Percentiles rank a stretch among this genome's conserved stretches.
Conservation (phyloP, 2,113 vertebrate genomes). For the Cryptotis parvus region DNA sequence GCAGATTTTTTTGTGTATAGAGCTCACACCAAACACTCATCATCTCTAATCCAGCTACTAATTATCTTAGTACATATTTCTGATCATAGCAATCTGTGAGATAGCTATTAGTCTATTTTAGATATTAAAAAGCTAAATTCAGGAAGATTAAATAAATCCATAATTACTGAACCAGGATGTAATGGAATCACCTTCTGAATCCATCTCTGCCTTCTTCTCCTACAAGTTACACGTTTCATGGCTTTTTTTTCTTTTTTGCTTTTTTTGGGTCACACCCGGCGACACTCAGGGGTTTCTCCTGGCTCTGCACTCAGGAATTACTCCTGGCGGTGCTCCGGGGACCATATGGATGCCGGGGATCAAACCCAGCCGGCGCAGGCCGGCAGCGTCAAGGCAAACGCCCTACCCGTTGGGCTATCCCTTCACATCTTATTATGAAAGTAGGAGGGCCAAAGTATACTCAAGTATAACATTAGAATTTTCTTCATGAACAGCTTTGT, state of each 20-base stretch:
- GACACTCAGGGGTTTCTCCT: too few relatives aligned
- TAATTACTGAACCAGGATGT: constrained; percentile 25
- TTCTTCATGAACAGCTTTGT: too few relatives aligned
- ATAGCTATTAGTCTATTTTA: not conserved
- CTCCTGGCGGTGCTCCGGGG: too few relatives aligned
- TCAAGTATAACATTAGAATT: constrained; percentile 40
- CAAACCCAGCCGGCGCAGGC: too few relatives aligned
- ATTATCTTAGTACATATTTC: not conserved
- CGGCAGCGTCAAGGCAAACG: too few relatives aligned
- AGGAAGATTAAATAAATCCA: not conserved
- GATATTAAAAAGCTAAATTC: constrained; percentile 59
- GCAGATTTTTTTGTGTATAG: not conserved
- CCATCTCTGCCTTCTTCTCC: not conserved
- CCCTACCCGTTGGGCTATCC: too few relatives aligned
- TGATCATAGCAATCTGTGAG: not conserved
- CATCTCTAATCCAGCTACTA: constrained; percentile 17
- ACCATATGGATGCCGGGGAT: too few relatives aligned
- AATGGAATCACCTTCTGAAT: not conserved
- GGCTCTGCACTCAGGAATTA: too few relatives aligned
- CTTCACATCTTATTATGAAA: constrained; percentile 3
- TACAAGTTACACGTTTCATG: not conserved
- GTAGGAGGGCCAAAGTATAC: constrained; percentile 7
- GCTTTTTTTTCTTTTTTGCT: too few relatives aligned
- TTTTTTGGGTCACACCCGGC: too few relatives aligned
- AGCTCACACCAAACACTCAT: not conserved